Evolutionary conservation across 2,888 invertebrate genomes (phyloP).

Genomic region (Linnaemya tessellans): DNA sequence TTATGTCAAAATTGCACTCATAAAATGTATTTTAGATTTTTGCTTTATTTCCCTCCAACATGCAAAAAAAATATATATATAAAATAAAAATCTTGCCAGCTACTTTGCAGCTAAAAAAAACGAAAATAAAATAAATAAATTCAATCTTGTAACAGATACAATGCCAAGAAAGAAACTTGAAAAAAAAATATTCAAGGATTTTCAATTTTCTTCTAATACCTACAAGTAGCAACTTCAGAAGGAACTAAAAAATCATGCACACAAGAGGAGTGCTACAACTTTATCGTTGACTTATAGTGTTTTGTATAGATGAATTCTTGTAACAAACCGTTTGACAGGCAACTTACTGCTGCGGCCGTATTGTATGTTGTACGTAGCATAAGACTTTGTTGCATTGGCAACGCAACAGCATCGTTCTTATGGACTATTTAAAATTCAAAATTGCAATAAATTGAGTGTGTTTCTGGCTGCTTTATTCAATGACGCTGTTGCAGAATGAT

Average conservation of each 20-base stretch:
- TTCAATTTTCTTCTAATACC: slow-evolving; percentile 36
- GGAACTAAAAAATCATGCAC: slow-evolving; percentile 22
- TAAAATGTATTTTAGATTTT: slow-evolving; percentile 39
- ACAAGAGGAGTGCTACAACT: slow-evolving; percentile 1
- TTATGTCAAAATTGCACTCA: slow-evolving; percentile 34
- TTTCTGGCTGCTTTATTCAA: background rate
- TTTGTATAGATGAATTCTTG: slow-evolving; percentile 2
- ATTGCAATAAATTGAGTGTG: slow-evolving; percentile 8
- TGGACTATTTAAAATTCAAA: slow-evolving; percentile 27
- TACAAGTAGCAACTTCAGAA: slow-evolving; percentile 23
- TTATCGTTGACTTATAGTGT: slow-evolving; percentile 15
- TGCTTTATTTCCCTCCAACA: background rate
- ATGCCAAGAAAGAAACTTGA: slow-evolving; percentile 13
- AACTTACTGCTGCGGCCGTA: slow-evolving; percentile 21
- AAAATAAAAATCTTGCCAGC: slow-evolving; percentile 8
- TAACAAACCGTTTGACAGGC: slow-evolving; percentile 19
- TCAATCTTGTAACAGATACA: slow-evolving; percentile 14
- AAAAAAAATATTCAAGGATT: slow-evolving; percentile 39
- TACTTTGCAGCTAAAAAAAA: background rate
- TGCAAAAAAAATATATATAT: background rate
- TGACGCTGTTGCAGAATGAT: background rate
- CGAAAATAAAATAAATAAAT: slow-evolving; percentile 9
- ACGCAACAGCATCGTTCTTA: slow-evolving; percentile 18
- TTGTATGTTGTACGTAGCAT: background rate
- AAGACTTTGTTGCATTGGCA: background rate